phyloP scores from a whole-genome alignment of 2,113 vertebrate genomes.

The Typhlomys cinereus region DNA sequence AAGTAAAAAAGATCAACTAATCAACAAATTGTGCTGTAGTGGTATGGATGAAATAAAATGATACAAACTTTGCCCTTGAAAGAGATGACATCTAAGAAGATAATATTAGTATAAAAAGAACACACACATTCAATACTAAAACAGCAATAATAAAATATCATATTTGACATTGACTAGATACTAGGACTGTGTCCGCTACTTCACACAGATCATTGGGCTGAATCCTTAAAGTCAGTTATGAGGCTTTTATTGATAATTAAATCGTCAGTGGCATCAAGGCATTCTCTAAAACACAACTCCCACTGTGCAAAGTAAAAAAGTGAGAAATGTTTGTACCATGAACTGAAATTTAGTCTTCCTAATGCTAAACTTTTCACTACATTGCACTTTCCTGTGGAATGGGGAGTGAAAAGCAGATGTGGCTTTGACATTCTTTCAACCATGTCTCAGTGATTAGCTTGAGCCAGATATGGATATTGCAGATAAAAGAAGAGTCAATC shows the following conservation, averaged over 20 bases:
- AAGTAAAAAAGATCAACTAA: slow-evolving; percentile 57
- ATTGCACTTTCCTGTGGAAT: background rate
- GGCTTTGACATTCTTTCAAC: background rate
- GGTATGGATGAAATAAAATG: slow-evolving; percentile 23
- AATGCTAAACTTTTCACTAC: background rate
- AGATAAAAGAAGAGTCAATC: background rate
- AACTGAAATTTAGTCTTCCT: background rate
- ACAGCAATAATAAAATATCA: background rate
- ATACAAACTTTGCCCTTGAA: background rate
- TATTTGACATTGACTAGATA: background rate
- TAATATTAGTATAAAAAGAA: background rate
- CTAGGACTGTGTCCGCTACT: background rate
- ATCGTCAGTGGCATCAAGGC: background rate
- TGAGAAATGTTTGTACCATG: background rate
- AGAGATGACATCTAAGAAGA: background rate
- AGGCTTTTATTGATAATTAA: background rate
- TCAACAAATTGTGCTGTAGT: slow-evolving; percentile 28
- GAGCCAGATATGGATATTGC: background rate
- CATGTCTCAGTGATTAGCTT: background rate
- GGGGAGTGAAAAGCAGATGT: background rate
- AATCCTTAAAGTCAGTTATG: background rate
- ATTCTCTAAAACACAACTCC: background rate
- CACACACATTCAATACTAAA: background rate
- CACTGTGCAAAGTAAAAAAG: background rate
- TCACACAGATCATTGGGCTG: background rate